Percentiles rank a stretch among this genome's conserved stretches.
Conservation (phyloP, 2,797 vertebrate species). For the Poliocrania exsul region DNA sequence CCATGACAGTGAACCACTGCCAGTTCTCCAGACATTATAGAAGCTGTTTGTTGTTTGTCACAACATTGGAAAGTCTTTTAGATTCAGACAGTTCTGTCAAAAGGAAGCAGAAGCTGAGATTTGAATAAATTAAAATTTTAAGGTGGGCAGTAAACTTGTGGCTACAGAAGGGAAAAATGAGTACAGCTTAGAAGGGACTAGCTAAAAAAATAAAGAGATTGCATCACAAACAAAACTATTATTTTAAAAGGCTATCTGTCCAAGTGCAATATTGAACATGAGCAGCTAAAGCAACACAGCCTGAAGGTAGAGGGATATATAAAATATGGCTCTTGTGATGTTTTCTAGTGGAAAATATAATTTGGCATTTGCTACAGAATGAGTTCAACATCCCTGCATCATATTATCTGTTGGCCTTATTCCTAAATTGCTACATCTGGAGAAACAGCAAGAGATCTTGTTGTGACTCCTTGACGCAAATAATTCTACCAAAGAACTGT, state of each 20-base stretch:
- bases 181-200: background rate
- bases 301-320: constrained; percentile 5
- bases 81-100: background rate
- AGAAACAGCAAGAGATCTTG: constrained; percentile 46
- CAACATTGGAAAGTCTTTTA: background rate
- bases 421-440: constrained; percentile 54
- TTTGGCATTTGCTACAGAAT: constrained; percentile 46
- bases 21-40: background rate
- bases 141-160: background rate
- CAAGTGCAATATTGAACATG: constrained; percentile 25
- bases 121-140: background rate
- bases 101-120: background rate
- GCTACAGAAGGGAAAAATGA: background rate
- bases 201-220: background rate
- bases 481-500: constrained; percentile 22
- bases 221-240: background rate
- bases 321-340: constrained; percentile 26
- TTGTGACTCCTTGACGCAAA: constrained; percentile 4
- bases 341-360: constrained; percentile 40
- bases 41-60: background rate
- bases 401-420: constrained; percentile 36
- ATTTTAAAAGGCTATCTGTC: background rate
- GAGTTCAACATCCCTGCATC: constrained; percentile 31
- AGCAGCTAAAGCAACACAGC: constrained; percentile 14
- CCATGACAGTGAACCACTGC: background rate